Percentiles rank a stretch among this genome's conserved stretches.
These are phyloP conservation scores for Lepilemur septentrionalis DNA, from an alignment of 2,797 vertebrate species.

Conservation along the genomic window DNA sequence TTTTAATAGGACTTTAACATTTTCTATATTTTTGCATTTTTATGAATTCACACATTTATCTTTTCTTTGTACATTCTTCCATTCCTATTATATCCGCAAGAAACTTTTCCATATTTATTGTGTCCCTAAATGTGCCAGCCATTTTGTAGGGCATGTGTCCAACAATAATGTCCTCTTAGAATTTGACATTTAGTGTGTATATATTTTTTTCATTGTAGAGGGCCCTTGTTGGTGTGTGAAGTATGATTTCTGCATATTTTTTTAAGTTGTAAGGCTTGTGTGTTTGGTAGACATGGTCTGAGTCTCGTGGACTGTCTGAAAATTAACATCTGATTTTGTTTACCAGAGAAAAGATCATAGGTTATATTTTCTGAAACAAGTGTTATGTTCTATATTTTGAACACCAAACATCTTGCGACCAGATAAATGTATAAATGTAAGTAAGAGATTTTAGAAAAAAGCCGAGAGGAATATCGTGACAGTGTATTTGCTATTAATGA, in stretches of 20 bases:
- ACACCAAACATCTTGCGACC: not conserved
- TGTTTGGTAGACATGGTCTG: not conserved
- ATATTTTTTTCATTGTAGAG: not conserved
- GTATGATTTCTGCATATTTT: not conserved
- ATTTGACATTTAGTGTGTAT: not conserved
- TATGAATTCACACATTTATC: not conserved
- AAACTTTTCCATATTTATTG: not conserved
- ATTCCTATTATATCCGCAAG: not conserved
- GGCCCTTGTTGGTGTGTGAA: not conserved
- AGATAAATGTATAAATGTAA: not conserved
- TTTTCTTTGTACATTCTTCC: not conserved
- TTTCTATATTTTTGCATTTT: not conserved
- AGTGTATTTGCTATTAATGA: conserved; percentile 81
- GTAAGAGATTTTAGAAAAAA: conserved; percentile 13
- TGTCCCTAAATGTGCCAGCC: not conserved
- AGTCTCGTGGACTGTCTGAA: not conserved
- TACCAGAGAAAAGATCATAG: not conserved
- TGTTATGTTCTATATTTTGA: not conserved
- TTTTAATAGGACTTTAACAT: not conserved
- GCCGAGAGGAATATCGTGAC: conserved; percentile 7
- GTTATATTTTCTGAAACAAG: conserved; percentile 7
- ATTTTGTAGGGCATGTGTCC: not conserved
- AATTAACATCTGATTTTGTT: not conserved
- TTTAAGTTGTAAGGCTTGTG: not conserved
- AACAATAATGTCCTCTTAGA: not conserved